Conservation (phyloP, 2,888 invertebrate genomes). For the Oxyteleia sp. region DNA sequence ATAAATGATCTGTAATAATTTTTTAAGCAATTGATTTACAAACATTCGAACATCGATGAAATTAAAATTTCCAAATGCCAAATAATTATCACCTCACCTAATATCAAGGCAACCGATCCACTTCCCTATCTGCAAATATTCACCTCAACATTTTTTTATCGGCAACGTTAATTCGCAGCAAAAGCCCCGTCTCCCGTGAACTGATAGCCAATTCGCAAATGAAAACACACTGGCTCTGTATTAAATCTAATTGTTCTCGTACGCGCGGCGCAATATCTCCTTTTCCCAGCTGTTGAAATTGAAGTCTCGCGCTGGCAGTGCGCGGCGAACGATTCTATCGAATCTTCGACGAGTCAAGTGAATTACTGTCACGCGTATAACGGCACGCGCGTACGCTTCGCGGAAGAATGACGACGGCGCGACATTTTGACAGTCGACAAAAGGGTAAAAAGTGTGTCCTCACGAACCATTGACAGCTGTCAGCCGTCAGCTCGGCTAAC, state of each 20-base stretch:
- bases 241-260: constrained; percentile 57
- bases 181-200: not conserved
- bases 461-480: constrained; percentile 72
- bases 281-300: constrained; percentile 35
- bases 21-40: no score
- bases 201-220: constrained; percentile 33
- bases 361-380: constrained; percentile 77
- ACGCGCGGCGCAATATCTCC: constrained; percentile 37
- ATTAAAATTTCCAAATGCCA: not conserved
- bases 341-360: constrained; percentile 77
- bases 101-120: not conserved
- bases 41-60: not conserved
- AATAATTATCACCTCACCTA: not conserved
- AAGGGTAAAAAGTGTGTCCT: constrained; percentile 65
- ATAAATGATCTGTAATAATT: no score
- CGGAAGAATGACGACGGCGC: constrained; percentile 65
- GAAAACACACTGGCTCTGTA: constrained; percentile 28
- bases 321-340: constrained; percentile 72
- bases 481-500: constrained; percentile 81
- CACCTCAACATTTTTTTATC: constrained; percentile 1
- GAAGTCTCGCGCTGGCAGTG: constrained; percentile 36
- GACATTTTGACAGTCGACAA: constrained; percentile 72
- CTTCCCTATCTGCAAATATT: not conserved
- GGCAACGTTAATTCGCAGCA: not conserved
- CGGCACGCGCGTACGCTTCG: constrained; percentile 53